phyloP scores from a whole-genome alignment of 2,888 invertebrate genomes.

The Mythimna pallens region DNA sequence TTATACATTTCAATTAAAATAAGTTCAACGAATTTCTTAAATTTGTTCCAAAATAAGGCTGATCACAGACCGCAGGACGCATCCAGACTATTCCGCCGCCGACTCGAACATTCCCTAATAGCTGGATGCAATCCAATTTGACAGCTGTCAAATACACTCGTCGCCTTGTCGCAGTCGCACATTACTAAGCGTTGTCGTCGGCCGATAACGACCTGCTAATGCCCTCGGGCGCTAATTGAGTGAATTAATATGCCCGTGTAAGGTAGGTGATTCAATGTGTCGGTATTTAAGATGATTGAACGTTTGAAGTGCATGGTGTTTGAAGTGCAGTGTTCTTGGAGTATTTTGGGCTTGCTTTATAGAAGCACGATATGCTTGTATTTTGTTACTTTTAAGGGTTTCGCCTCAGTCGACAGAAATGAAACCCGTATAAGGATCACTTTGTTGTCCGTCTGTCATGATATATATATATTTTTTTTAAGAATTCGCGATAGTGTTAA shows the following conservation, averaged over 20 bases:
- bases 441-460: no score
- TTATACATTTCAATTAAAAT: no score
- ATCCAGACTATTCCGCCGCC: slow-evolving; percentile 72
- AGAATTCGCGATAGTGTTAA: no score
- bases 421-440: no score
- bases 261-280: slow-evolving; percentile 65
- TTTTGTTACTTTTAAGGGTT: not conserved
- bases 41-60: slow-evolving; percentile 2
- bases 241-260: slow-evolving; percentile 79
- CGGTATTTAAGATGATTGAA: slow-evolving; percentile 41
- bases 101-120: slow-evolving; percentile 85
- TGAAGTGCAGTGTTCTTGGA: not conserved
- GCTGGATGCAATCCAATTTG: slow-evolving; percentile 89
- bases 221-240: slow-evolving; percentile 72
- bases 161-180: slow-evolving; percentile 82
- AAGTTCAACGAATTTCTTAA: not conserved
- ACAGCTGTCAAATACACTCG: slow-evolving; percentile 89
- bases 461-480: no score
- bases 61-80: slow-evolving; percentile 37
- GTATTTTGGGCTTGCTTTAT: not conserved
- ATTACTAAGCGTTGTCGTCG: slow-evolving; percentile 79
- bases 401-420: no score
- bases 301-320: slow-evolving; percentile 5
- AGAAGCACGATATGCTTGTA: not conserved
- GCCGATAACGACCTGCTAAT: slow-evolving; percentile 85